Base-by-base conservation (phyloP, 2,113 vertebrate genomes). In the Hyaena hyaena region DNA sequence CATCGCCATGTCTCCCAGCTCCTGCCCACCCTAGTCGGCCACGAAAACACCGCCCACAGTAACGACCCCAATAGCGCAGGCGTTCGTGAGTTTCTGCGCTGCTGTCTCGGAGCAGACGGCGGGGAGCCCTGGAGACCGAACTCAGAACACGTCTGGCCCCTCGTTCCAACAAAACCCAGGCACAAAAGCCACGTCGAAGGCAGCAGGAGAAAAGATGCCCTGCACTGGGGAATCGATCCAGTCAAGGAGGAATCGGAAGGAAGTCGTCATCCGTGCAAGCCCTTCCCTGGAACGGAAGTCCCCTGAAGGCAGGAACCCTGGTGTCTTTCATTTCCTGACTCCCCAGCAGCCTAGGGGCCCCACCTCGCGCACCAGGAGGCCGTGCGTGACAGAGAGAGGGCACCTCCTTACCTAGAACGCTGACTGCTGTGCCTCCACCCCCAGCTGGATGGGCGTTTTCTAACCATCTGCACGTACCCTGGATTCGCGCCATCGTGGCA, bases 381-480 rank as follows among this genome's bases (percentile, higher is more conserved):
- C 1, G 1, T 4, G 26, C 17, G 73, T 39, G 73, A 28, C 2
- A 4, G 5, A 15, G 26, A 19, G 2, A 16, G 17, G 50, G 31
- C 39, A 24, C 15, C 5, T 6, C 43, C 81, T 15, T 12, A 26
- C 71, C 50, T 33, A 10, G 58, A 45, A 71, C 0, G 9, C 14
- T 5, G 26, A 11, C 66, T 9, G 0, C 1, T 9, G 19, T 24
- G 35, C 8, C 9, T 12, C 76, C 2, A 11, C 4, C 24, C 12
- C 31, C 63, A 10, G 31, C n/a, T 21, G 55, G 19, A 21, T 4
- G 31, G 0, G n/a, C 15, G 5, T 10, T 23, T 16, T 9, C 45
- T 24, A 0, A 0, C 10, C 5, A 0, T 28, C 19, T 4, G 7
- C 28, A 0, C 0, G 58, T 0, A 4, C 39, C 50, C 63, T 10